Evolutionary conservation across 2,113 vertebrate genomes (phyloP).

Genomic region (Tricholaema leucomelas): DNA sequence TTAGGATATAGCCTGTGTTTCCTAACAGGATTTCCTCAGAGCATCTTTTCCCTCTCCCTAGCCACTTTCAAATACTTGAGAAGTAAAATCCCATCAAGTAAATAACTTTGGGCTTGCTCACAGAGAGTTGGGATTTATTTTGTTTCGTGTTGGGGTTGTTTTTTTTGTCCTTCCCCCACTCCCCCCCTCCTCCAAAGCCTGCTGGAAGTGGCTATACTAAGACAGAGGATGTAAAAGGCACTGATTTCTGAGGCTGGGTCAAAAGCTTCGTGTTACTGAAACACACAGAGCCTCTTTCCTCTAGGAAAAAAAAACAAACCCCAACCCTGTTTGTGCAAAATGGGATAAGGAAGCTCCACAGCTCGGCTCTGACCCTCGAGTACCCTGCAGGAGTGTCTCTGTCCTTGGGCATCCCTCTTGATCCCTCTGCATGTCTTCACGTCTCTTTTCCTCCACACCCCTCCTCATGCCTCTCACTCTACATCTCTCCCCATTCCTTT

Average conservation of each 20-base stretch:
- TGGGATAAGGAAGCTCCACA: neutral
- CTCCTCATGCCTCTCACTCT: too few relatives aligned
- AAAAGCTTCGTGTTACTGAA: constrained; percentile 21
- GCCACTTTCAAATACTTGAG: constrained; percentile 42
- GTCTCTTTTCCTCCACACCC: too few relatives aligned
- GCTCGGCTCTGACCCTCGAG: neutral
- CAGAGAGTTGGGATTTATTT: neutral
- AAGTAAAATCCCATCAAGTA: constrained; percentile 47
- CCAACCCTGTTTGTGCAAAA: neutral
- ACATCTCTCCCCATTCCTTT: too few relatives aligned
- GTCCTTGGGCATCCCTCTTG: neutral
- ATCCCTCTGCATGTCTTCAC: too few relatives aligned
- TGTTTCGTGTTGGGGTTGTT: neutral
- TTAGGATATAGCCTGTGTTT: constrained; percentile 53
- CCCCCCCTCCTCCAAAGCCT: neutral
- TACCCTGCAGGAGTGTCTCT: neutral
- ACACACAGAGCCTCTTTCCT: neutral
- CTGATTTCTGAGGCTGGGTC: constrained; percentile 20
- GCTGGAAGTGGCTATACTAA: constrained; percentile 16
- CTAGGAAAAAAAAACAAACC: neutral
- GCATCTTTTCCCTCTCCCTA: constrained; percentile 11
- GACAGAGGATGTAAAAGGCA: constrained; percentile 2
- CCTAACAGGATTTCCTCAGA: constrained; percentile 61
- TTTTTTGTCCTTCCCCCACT: neutral
- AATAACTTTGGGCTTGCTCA: constrained; percentile 36